Evolutionary conservation across 2,797 vertebrate species (phyloP).

Genomic region (Tapirus indicus): DNA sequence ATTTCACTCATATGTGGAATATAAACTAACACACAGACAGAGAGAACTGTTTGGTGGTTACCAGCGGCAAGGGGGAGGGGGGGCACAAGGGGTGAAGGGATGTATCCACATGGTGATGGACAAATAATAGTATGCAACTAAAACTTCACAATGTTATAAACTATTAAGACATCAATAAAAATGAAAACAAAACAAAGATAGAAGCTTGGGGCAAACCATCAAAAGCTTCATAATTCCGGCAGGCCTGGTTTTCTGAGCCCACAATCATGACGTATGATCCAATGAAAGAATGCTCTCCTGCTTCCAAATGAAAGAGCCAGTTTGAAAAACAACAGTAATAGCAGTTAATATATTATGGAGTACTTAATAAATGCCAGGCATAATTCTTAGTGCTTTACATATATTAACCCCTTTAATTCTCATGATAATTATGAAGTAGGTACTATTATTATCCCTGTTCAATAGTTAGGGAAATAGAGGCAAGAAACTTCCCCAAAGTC

Average conservation of each 20-base stretch:
- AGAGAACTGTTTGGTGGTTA: too few relatives aligned
- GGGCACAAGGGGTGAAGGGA: too few relatives aligned
- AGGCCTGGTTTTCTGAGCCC: constrained; percentile 27
- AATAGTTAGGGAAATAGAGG: not conserved
- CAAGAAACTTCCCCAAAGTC: not conserved
- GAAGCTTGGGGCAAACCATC: not conserved
- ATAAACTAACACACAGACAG: too few relatives aligned
- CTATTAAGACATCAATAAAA: too few relatives aligned
- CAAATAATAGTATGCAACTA: too few relatives aligned
- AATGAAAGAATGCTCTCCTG: not conserved
- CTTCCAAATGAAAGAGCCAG: not conserved
- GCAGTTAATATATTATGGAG: not conserved
- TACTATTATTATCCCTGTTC: not conserved
- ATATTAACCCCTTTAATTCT: not conserved
- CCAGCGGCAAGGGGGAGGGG: too few relatives aligned
- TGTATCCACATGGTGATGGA: too few relatives aligned
- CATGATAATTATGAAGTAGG: not conserved
- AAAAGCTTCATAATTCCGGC: not conserved
- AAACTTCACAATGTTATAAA: too few relatives aligned
- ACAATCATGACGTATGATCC: not conserved
- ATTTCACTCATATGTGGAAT: too few relatives aligned
- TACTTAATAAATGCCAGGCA: not conserved
- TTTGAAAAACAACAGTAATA: not conserved
- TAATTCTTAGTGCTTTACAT: not conserved
- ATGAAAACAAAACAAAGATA: not conserved